These are phyloP conservation scores for Sinonovacula constricta DNA, from an alignment of 1,140 invertebrate genomes.

Conservation along the genomic window DNA sequence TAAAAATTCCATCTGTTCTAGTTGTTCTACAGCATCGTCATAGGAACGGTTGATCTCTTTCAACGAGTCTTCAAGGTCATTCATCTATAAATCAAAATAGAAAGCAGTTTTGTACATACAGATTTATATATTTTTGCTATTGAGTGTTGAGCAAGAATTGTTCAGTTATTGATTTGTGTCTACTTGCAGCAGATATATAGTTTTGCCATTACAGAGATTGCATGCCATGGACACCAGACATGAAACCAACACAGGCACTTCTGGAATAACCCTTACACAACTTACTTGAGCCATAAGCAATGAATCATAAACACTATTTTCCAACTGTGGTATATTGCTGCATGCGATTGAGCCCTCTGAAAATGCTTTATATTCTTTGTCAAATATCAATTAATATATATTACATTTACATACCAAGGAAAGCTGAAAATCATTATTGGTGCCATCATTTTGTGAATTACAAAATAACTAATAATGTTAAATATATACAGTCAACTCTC, in stretches of 20 bases:
- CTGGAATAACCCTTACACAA: slow-evolving; percentile 8
- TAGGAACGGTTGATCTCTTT: slow-evolving; percentile 36
- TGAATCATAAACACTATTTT: no score
- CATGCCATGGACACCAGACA: not conserved
- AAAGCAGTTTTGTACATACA: not conserved
- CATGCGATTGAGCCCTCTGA: no score
- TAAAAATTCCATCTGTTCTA: slow-evolving; percentile 48
- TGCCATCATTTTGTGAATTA: no score
- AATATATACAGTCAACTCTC: no score
- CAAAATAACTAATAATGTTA: no score
- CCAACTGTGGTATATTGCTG: no score
- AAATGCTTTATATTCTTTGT: no score
- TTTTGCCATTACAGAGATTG: not conserved
- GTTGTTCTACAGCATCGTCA: slow-evolving; percentile 43
- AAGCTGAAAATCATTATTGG: no score
- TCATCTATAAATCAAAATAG: slow-evolving; percentile 40
- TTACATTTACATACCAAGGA: no score
- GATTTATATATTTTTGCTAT: not conserved
- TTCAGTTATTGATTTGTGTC: not conserved
- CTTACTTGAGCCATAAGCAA: no score
- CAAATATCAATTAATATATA: no score
- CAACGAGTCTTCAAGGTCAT: slow-evolving; percentile 11
- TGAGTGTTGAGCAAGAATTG: not conserved
- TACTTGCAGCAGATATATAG: not conserved
- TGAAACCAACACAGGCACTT: not conserved